Percentiles rank a stretch among this genome's conserved stretches.
Conservation (phyloP, 2,113 vertebrate genomes). For the Podarcis cretensis region DNA sequence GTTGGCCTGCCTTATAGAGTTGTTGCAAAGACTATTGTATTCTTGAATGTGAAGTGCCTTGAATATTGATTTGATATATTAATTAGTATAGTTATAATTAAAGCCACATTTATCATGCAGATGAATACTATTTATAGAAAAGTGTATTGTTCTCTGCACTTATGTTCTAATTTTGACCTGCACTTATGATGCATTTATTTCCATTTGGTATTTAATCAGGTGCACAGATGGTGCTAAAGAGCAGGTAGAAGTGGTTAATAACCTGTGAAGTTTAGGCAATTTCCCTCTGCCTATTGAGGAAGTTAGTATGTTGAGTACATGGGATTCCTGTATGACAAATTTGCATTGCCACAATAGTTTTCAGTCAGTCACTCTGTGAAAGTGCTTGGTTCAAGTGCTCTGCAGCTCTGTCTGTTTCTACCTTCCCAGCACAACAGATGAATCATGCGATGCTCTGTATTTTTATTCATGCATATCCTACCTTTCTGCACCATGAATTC, state of each 20-base stretch:
- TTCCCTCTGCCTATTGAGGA: conserved; percentile 55
- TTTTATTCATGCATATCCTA: conserved; percentile 6
- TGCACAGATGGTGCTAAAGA: conserved; percentile 73
- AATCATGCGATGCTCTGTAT: conserved; percentile 12
- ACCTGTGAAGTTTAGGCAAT: conserved; percentile 70
- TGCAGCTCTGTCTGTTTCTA: conserved; percentile 34
- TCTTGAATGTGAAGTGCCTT: background rate
- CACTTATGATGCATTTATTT: conserved; percentile 63
- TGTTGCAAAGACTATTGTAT: background rate
- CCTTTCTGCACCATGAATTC: conserved; percentile 50
- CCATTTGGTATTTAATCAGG: conserved; percentile 68
- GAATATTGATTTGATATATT: background rate
- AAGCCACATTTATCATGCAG: background rate
- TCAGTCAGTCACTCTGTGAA: conserved; percentile 49
- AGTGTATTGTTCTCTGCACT: conserved; percentile 43
- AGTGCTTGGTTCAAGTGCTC: conserved; percentile 32
- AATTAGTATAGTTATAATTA: background rate
- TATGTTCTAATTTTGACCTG: conserved; percentile 48
- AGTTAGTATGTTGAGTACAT: conserved; percentile 46
- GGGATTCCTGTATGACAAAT: conserved; percentile 38
- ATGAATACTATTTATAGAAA: conserved; percentile 35
- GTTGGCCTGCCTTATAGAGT: background rate
- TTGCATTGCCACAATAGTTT: conserved; percentile 60
- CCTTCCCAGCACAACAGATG: conserved; percentile 51
- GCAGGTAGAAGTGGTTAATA: conserved; percentile 72